Percentiles rank a stretch among this genome's conserved stretches.
Conservation (phyloP, 2,113 vertebrate genomes). For the Phaethon lepturus region DNA sequence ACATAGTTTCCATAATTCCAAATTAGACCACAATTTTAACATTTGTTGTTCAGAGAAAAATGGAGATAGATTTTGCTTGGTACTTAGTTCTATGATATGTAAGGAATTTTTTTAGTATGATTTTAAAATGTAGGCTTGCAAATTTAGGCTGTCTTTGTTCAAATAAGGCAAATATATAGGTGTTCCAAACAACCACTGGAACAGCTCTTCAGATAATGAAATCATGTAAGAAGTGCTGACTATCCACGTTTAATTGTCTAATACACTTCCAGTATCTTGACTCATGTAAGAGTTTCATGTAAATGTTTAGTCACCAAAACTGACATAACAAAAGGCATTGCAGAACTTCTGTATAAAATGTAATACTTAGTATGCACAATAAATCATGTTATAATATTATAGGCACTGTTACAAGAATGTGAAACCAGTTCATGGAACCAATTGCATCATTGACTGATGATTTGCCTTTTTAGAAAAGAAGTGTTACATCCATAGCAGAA, state of each 20-base stretch:
- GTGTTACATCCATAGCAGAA: background rate
- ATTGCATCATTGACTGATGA: background rate
- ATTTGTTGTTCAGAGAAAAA: background rate
- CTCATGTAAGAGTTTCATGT: background rate
- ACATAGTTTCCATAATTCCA: background rate
- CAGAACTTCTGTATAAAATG: background rate
- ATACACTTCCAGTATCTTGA: background rate
- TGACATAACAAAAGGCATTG: background rate
- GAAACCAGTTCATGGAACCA: accelerated
- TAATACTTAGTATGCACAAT: background rate
- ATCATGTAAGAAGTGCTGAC: background rate
- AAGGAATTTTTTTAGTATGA: background rate
- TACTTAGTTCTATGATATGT: background rate
- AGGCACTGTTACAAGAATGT: background rate
- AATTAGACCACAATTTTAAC: background rate
- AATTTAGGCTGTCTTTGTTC: background rate
- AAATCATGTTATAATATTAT: background rate
- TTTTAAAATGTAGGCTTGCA: background rate
- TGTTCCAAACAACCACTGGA: background rate
- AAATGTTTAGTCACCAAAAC: background rate
- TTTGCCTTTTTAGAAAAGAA: background rate
- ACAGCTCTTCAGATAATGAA: background rate
- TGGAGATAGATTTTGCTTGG: background rate
- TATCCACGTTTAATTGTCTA: background rate
- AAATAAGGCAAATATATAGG: background rate